Evolutionary conservation across 2,888 invertebrate species (phyloP).

Genomic region (Habrosyne pyritoides): DNA sequence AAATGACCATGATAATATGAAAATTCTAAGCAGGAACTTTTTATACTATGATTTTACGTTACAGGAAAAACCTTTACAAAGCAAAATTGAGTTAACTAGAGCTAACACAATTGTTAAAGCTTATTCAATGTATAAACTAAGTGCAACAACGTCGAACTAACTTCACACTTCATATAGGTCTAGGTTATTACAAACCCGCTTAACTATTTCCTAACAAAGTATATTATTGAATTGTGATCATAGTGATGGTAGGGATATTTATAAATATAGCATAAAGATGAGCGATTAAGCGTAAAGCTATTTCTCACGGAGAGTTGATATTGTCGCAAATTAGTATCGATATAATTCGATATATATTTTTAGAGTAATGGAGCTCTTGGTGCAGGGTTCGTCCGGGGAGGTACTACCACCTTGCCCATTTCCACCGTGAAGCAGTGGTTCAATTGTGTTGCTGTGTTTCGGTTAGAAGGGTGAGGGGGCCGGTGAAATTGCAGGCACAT

Average conservation of each 20-base stretch:
- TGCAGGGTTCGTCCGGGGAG: too few relatives aligned
- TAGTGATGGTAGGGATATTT: not conserved
- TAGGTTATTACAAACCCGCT: not conserved
- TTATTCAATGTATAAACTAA: constrained; percentile 2
- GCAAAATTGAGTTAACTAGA: not conserved
- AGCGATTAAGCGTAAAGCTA: not conserved
- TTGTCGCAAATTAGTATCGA: not conserved
- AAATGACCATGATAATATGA: too few relatives aligned
- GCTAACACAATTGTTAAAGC: not conserved
- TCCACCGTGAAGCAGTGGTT: too few relatives aligned
- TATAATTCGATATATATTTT: too few relatives aligned
- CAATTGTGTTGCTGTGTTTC: too few relatives aligned
- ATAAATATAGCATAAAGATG: not conserved
- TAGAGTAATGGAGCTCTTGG: too few relatives aligned
- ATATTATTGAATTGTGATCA: not conserved
- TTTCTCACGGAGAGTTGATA: not conserved
- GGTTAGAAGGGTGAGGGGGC: too few relatives aligned
- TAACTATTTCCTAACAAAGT: not conserved
- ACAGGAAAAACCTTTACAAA: not conserved
- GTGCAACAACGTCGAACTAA: not conserved
- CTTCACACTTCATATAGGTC: not conserved
- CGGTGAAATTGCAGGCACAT: too few relatives aligned
- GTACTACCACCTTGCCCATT: too few relatives aligned
- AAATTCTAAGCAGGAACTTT: too few relatives aligned
- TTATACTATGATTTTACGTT: too few relatives aligned